Evolutionary conservation across 2,797 vertebrate species (phyloP).

Genomic region (Sebastes glaucus): DNA sequence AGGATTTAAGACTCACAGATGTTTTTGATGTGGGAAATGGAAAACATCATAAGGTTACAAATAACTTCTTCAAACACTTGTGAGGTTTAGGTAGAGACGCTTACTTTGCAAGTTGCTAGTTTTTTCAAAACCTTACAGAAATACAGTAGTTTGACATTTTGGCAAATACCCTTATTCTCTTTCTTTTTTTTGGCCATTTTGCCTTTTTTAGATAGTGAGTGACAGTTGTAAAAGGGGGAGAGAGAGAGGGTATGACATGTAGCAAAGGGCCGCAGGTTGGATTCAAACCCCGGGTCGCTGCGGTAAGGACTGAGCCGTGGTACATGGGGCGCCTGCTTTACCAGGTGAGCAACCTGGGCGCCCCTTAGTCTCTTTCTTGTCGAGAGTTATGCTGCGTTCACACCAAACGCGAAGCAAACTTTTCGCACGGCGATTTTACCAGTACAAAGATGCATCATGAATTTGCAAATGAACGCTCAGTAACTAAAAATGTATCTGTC

Average conservation of each 20-base stretch:
- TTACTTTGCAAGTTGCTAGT: not conserved
- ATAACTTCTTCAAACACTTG: constrained; percentile 6
- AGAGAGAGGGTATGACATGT: no score
- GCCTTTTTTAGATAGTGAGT: no score
- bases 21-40: constrained; percentile 22
- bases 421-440: not conserved
- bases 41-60: not conserved
- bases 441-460: not conserved
- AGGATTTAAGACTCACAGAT: constrained; percentile 8
- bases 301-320: not conserved
- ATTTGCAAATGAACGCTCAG: no score
- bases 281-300: no score
- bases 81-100: not conserved
- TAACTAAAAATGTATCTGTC: no score
- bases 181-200: no score
- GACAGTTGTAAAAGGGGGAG: no score
- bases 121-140: not conserved
- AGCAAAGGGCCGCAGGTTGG: no score
- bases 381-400: not conserved
- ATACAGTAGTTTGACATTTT: not conserved
- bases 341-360: no score
- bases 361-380: no score
- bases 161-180: not conserved
- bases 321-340: no score
- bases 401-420: not conserved